phyloP scores from a whole-genome alignment of 2,797 vertebrate genomes.

The Gadopsis marmoratus region DNA sequence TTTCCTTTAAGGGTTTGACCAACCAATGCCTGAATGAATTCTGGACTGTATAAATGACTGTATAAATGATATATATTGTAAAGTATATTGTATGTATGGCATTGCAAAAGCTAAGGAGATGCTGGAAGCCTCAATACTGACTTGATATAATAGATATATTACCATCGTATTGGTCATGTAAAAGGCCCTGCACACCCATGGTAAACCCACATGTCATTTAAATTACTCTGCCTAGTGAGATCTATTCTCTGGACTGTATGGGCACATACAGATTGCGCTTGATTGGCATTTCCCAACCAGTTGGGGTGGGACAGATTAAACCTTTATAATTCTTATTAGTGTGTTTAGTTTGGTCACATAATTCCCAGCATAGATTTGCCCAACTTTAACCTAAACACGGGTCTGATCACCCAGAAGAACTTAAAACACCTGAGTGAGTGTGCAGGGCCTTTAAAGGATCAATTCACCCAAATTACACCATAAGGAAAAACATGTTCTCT shows the following conservation, averaged over 20 bases:
- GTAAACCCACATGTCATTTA: conserved; percentile 1
- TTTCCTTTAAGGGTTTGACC: background rate
- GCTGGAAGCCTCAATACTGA: background rate
- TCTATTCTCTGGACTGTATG: background rate
- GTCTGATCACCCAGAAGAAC: background rate
- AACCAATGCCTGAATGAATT: background rate
- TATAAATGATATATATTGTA: background rate
- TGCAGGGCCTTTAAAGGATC: background rate
- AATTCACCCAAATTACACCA: background rate
- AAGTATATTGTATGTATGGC: background rate
- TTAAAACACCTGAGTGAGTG: conserved; percentile 6
- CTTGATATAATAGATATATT: background rate
- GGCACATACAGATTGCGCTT: background rate
- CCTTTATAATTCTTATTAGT: conserved; percentile 10
- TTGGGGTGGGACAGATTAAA: background rate
- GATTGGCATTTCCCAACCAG: conserved; percentile 4
- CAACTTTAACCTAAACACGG: background rate
- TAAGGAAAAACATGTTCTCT: background rate
- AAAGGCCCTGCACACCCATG: background rate
- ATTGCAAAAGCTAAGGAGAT: background rate
- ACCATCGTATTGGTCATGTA: background rate
- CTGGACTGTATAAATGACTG: background rate
- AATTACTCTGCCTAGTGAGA: background rate
- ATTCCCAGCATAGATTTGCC: background rate
- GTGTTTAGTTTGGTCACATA: background rate